Evolutionary conservation across 2,113 vertebrate species (phyloP).

Genomic region (Plotosus lineatus): DNA sequence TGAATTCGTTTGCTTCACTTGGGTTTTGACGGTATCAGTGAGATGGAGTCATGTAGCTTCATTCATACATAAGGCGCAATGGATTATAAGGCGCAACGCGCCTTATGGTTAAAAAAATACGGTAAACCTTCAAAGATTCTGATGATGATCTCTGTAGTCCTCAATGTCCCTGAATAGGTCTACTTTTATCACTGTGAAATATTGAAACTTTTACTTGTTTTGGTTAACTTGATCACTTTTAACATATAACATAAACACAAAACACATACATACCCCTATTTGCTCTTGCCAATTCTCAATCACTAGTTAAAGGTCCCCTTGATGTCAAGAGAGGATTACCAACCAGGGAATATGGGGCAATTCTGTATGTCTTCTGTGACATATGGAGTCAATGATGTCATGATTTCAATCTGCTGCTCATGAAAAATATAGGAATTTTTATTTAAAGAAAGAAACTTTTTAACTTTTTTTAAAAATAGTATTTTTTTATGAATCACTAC

Average conservation of each 20-base stretch:
- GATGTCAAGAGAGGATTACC: not conserved
- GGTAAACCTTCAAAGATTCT: not conserved
- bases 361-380: not conserved
- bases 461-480: not conserved
- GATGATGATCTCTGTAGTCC: not conserved
- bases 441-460: not conserved
- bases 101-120: too few relatives aligned
- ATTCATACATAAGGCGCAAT: not conserved
- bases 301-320: not conserved
- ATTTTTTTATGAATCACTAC: not conserved
- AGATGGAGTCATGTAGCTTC: too few relatives aligned
- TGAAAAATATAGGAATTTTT: too few relatives aligned
- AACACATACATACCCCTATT: not conserved
- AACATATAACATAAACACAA: not conserved
- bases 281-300: not conserved
- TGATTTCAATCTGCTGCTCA: not conserved
- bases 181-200: not conserved
- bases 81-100: too few relatives aligned
- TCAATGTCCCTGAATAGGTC: not conserved
- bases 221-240: not conserved
- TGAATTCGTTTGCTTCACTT: too few relatives aligned
- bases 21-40: too few relatives aligned
- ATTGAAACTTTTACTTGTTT: not conserved
- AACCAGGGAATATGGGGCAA: not conserved
- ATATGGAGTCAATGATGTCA: not conserved